Evolutionary conservation across 2,113 vertebrate species (phyloP), one percentile per base, ranked within the genome.

Genomic region (Forbesichthys papilliferus): DNA sequence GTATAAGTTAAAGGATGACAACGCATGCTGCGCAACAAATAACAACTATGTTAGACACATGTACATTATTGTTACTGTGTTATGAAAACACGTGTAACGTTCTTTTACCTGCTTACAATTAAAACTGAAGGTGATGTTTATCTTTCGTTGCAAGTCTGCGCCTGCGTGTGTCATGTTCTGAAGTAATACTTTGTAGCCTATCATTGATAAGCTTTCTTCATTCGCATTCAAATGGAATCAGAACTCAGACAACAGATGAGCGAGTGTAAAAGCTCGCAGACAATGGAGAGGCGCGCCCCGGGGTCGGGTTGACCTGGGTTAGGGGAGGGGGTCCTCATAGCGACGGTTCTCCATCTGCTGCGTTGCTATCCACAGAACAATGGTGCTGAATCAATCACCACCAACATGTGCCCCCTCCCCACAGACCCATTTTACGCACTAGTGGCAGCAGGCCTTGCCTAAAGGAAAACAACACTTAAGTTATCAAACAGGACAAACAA

Each of bases 331-430:
- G 66, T 56, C 34, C 62, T 79, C 79, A 85, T 84, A 71, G 83
- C 83, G 78, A 89, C 89, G 88, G 84, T 87, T 67, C 88, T 89
- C 92, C 92, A 92, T 92, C 92, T 93, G 91, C 84, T 61, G 74
- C 80, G 82, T 74, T 79, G 78, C 74, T 73, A 73, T 75, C 61
- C 51, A 16, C 61, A 18, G 64, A 90, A 93, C 92, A 93, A 93
- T 91, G 71, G 88, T 27, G 68, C 64, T 80, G 86, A 85, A 90
- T 91, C 88, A 88, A 88, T 90, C 90, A 85, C 78, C 81, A 62
- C 87, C 74, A 83, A 86, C 86, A 80, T 84, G 88, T 80, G 79
- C 79, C 65, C 69, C 62, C 74, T 57, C 72, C 47, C 49, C 42
- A 4, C 47, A 49, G 34, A 57, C 60, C 61, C 66, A 34, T 55